Evolutionary conservation across 1,140 invertebrate genomes (phyloP).

Genomic region (Apolygus lucorum): DNA sequence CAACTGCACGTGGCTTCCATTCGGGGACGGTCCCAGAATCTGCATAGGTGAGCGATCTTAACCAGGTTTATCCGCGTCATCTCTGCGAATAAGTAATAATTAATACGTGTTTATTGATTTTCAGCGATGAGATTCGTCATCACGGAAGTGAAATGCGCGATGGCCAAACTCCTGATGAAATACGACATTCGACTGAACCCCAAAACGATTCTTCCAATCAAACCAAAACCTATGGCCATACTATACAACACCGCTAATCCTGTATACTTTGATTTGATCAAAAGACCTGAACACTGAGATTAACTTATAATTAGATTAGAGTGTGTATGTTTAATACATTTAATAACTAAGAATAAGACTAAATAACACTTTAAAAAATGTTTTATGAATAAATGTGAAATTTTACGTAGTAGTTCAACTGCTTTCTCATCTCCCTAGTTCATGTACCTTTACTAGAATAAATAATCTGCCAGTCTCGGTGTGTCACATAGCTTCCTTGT

Average conservation of each 20-base stretch:
- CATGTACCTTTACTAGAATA: too few species aligned
- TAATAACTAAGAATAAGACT: too few species aligned
- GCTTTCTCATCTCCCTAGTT: too few species aligned
- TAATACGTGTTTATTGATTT: neutral
- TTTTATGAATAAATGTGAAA: too few species aligned
- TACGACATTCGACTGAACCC: slow-evolving; percentile 6
- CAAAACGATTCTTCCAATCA: slow-evolving; percentile 7
- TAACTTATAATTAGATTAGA: too few species aligned
- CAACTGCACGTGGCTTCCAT: slow-evolving; percentile 8
- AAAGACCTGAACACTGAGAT: too few species aligned
- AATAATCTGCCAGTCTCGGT: too few species aligned
- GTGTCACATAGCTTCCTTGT: too few species aligned
- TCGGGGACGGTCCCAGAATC: slow-evolving; percentile 14
- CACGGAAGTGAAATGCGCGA: neutral
- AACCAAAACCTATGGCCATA: neutral
- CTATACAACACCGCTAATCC: neutral
- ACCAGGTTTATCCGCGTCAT: neutral
- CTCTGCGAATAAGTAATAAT: neutral
- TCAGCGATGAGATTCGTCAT: slow-evolving; percentile 14
- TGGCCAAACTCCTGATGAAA: neutral
- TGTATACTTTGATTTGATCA: slow-evolving; percentile 11
- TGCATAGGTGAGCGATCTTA: slow-evolving; percentile 5
- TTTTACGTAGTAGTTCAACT: too few species aligned
- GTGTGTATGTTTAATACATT: too few species aligned
- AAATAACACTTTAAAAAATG: too few species aligned